Conservation (phyloP, 2,797 vertebrate genomes). For the Enteromius mattozi region DNA sequence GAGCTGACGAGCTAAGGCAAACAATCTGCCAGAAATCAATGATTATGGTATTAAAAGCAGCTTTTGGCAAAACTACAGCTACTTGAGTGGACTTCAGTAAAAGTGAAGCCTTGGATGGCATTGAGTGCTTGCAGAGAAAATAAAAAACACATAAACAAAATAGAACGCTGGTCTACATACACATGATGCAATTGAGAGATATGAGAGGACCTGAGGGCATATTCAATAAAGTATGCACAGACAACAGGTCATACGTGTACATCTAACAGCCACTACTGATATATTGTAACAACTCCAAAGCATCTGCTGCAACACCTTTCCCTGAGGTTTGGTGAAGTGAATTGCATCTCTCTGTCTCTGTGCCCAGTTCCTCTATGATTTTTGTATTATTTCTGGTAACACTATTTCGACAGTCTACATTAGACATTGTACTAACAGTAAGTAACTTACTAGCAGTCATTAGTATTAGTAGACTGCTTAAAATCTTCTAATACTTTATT, state of each 20-base stretch:
- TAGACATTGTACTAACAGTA: no score
- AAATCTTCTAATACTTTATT: no score
- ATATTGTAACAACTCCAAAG: not conserved
- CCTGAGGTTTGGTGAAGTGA: conserved; percentile 52
- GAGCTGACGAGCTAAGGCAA: conserved; percentile 62
- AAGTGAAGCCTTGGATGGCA: conserved; percentile 56
- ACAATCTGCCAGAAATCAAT: conserved; percentile 71
- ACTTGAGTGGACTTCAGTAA: conserved; percentile 64
- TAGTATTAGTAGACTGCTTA: no score
- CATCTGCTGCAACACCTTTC: not conserved
- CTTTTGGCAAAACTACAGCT: conserved; percentile 56
- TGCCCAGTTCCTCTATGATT: conserved; percentile 62
- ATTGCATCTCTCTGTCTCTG: conserved; percentile 63
- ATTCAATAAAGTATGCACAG: not conserved
- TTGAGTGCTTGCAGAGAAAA: conserved; percentile 35
- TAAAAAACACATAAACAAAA: not conserved
- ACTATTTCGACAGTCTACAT: no score
- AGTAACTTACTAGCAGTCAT: no score
- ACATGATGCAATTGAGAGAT: not conserved
- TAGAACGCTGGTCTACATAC: not conserved
- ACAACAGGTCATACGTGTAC: not conserved
- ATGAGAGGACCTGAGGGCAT: not conserved
- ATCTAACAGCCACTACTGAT: not conserved
- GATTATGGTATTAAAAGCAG: conserved; percentile 71
- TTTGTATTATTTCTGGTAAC: conserved; percentile 22